A percentile compares a stretch with the other conserved stretches of the same genome.
These are phyloP conservation scores for Brachyalestes nurse DNA, from an alignment of 2,797 vertebrate genomes.

Conservation along the genomic window DNA sequence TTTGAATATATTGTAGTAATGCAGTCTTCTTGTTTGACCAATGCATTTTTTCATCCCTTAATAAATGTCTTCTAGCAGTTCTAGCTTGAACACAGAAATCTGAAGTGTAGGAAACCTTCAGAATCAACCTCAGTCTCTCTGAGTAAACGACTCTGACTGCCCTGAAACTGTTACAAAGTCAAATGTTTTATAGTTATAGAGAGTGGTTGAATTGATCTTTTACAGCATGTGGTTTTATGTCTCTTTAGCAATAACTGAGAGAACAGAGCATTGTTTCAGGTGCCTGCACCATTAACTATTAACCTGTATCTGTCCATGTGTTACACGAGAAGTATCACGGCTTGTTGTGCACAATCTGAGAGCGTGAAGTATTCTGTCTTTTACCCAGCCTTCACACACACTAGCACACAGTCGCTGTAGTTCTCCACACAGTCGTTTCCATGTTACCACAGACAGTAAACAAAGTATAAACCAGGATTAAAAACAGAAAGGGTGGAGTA, in stretches of 20 bases:
- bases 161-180: neutral
- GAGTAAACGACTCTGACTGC: neutral
- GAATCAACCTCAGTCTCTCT: neutral
- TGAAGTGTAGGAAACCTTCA: neutral
- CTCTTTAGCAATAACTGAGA: conserved; percentile 9
- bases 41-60: neutral
- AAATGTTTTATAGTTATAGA: conserved; percentile 27
- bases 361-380: conserved; percentile 25
- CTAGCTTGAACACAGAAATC: neutral
- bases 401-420: conserved; percentile 4
- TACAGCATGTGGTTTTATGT: conserved; percentile 10
- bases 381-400: neutral
- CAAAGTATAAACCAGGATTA: conserved; percentile 16
- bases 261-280: conserved; percentile 5
- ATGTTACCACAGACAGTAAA: conserved; percentile 26
- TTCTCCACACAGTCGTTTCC: neutral
- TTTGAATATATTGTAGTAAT: neutral
- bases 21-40: neutral
- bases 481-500: conserved; percentile 44
- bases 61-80: neutral
- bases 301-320: conserved; percentile 24
- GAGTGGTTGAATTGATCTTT: neutral
- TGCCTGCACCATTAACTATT: conserved; percentile 35
- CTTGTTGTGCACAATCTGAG: conserved; percentile 29
- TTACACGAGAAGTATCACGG: conserved; percentile 14